Evolutionary conservation across 2,888 invertebrate species (phyloP).

Genomic region (Nowickia ferox): DNA sequence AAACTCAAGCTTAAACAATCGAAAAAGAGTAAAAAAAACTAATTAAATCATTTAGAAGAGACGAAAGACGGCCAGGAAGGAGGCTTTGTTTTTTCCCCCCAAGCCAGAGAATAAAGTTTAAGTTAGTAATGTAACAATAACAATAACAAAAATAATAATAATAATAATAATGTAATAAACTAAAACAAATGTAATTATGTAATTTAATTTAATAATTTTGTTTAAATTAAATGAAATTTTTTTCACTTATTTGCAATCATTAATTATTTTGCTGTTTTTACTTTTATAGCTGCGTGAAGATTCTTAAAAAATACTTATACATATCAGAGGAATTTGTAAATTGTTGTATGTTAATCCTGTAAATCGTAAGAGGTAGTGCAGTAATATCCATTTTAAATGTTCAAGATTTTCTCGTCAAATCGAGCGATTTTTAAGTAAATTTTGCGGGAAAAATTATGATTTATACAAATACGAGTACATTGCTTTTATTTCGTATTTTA

Average conservation of each 20-base stretch:
- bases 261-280: slow-evolving; percentile 13
- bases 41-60: slow-evolving; percentile 73
- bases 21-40: slow-evolving; percentile 88
- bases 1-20: slow-evolving; percentile 91
- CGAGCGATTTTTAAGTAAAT: too few species aligned
- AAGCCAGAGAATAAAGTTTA: slow-evolving; percentile 47
- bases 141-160: slow-evolving; percentile 11
- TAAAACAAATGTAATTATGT: slow-evolving; percentile 42
- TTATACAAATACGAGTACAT: too few species aligned
- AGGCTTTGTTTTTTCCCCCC: slow-evolving; percentile 30
- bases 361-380: too few species aligned
- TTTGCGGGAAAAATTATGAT: too few species aligned
- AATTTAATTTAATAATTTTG: slow-evolving; percentile 39
- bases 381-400: too few species aligned
- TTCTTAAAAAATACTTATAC: too few species aligned
- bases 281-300: too few species aligned
- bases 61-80: background rate
- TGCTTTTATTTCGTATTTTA: too few species aligned
- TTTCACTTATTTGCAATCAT: slow-evolving; percentile 35
- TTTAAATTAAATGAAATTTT: slow-evolving; percentile 40
- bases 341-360: too few species aligned
- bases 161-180: slow-evolving; percentile 17
- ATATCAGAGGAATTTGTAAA: too few species aligned
- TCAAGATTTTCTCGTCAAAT: too few species aligned
- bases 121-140: slow-evolving; percentile 34